Evolutionary conservation across 2,888 invertebrate genomes (phyloP).

Genomic region (Colletes collaris): DNA sequence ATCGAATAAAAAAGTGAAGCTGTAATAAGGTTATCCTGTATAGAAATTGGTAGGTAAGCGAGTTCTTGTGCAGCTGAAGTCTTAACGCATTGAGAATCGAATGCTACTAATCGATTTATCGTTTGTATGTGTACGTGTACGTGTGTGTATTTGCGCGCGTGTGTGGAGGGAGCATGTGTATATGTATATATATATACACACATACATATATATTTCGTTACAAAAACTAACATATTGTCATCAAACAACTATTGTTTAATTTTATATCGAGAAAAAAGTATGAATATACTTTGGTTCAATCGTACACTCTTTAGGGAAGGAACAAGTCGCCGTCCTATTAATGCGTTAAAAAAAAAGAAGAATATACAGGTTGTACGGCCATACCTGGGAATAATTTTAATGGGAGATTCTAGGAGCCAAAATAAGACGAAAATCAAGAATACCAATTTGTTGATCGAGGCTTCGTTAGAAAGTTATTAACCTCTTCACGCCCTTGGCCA

Average conservation of each 20-base stretch:
- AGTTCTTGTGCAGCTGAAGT: conserved; percentile 44
- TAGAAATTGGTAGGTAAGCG: conserved; percentile 33
- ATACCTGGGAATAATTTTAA: too few species aligned
- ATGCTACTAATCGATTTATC: conserved; percentile 2
- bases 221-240: neutral
- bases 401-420: too few species aligned
- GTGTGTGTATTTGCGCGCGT: too few species aligned
- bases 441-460: too few species aligned
- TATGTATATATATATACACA: neutral
- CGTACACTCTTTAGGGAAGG: neutral
- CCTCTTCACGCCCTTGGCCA: too few species aligned
- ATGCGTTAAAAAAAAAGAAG: conserved; percentile 17
- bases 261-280: neutral
- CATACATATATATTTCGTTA: neutral
- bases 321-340: conserved; percentile 5
- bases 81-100: conserved; percentile 33
- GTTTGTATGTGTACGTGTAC: neutral
- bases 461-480: too few species aligned
- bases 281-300: neutral
- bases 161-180: too few species aligned
- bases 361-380: too few species aligned
- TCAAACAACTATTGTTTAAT: neutral
- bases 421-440: too few species aligned
- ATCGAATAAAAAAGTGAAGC: conserved; percentile 38
- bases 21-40: conserved; percentile 27